Percentiles rank a stretch among this genome's conserved stretches.
phyloP scores from a whole-genome alignment of 2,888 invertebrate genomes.

The Apamea sordens region DNA sequence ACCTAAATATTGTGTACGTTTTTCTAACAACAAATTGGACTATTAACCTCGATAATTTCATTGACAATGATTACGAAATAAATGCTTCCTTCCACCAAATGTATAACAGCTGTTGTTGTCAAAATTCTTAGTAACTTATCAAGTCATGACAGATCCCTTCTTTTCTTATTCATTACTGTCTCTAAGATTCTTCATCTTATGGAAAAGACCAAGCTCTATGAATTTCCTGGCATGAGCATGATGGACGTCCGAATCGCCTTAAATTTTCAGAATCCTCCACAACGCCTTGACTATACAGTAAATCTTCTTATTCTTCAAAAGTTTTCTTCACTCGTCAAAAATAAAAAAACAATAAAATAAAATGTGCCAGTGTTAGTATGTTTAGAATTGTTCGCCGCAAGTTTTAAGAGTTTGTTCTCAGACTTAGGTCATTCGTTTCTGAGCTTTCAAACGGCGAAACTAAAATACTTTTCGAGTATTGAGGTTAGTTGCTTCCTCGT shows the following conservation, averaged over 20 bases:
- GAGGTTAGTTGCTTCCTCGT: constrained; percentile 49
- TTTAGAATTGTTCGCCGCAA: constrained; percentile 36
- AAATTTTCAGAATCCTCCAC: constrained; percentile 16
- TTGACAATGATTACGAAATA: background rate
- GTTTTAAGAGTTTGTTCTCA: constrained; percentile 30
- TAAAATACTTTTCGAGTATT: constrained; percentile 42
- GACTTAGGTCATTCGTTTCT: constrained; percentile 32
- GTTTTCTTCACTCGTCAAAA: constrained; percentile 27
- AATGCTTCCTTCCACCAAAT: background rate
- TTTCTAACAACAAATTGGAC: background rate
- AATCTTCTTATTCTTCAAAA: constrained; percentile 9
- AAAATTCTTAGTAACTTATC: constrained; percentile 1
- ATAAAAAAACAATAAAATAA: constrained; percentile 29
- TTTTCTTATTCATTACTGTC: background rate
- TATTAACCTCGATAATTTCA: background rate
- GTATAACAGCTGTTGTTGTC: background rate
- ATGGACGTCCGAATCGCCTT: background rate
- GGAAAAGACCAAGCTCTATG: constrained; percentile 15
- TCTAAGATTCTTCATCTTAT: constrained; percentile 13
- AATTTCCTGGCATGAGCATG: constrained; percentile 4
- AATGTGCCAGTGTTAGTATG: constrained; percentile 26
- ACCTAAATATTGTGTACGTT: background rate
- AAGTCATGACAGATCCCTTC: background rate
- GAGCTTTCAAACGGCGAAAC: constrained; percentile 39
- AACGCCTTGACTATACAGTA: background rate